Percentiles rank a stretch among this genome's conserved stretches.
phyloP scores from a whole-genome alignment of 2,888 invertebrate genomes.

The Synanthedon formicaeformis region DNA sequence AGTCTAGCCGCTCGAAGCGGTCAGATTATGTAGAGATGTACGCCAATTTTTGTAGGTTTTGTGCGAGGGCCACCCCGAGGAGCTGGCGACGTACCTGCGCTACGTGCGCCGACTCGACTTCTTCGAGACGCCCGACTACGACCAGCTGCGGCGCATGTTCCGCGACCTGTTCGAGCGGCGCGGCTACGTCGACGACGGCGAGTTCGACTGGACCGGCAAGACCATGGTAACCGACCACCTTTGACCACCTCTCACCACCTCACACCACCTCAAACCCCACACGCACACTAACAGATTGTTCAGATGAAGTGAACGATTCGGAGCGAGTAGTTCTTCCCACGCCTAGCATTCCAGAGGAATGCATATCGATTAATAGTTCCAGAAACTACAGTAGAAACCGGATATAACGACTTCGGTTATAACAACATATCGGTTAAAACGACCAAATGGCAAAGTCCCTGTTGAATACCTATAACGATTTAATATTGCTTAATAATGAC shows the following conservation, averaged over 20 bases:
- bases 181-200: constrained; percentile 89
- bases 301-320: too few species aligned
- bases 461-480: too few species aligned
- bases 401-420: too few species aligned
- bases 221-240: constrained; percentile 69
- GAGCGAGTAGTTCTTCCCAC: too few species aligned
- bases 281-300: too few species aligned
- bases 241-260: constrained; percentile 14
- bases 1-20: too few species aligned
- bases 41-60: constrained; percentile 78
- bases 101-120: constrained; percentile 98
- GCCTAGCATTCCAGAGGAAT: too few species aligned
- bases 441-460: too few species aligned
- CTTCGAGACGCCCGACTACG: constrained; percentile 99
- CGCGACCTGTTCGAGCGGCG: constrained; percentile 90
- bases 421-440: too few species aligned
- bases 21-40: neutral
- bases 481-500: too few species aligned
- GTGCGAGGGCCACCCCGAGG: constrained; percentile 91
- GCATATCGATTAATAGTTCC: too few species aligned
- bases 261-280: constrained; percentile 4
- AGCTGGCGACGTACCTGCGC: constrained; percentile 97
- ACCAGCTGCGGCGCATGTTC: constrained; percentile 96
- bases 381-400: too few species aligned
- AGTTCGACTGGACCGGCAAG: constrained; percentile 97